Percentiles rank a stretch among this genome's conserved stretches.
Evolutionary conservation across 2,797 vertebrate species (phyloP).

Genomic region (Gephyroberyx darwinii): DNA sequence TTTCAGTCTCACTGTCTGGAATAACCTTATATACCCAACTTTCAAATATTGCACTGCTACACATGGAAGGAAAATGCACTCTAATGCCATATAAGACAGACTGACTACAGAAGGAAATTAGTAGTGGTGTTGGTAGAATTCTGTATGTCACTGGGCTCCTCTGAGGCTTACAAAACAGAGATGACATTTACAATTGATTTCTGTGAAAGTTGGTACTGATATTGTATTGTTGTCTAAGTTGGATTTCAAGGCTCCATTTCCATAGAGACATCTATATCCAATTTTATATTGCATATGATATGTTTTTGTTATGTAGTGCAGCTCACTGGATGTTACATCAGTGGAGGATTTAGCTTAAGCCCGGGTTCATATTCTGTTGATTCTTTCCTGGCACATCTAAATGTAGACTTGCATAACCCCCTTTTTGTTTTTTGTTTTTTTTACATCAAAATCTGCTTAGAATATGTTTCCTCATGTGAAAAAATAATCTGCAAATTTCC

Average conservation of each 20-base stretch:
- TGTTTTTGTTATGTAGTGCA: not conserved
- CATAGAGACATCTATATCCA: not conserved
- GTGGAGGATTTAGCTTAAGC: not conserved
- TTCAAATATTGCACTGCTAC: constrained; percentile 15
- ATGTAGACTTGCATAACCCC: not conserved
- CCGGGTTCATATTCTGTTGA: not conserved
- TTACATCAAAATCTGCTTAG: not conserved
- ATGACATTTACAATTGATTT: constrained; percentile 31
- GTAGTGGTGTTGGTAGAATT: constrained; percentile 5
- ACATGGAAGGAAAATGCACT: constrained; percentile 21
- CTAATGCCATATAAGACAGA: constrained; percentile 18
- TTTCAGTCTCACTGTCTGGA: constrained; percentile 11
- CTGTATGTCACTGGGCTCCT: constrained; percentile 24
- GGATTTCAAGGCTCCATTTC: not conserved
- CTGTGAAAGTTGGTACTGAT: constrained; percentile 23
- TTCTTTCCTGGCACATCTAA: not conserved
- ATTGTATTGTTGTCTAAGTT: not conserved
- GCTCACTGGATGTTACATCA: not conserved
- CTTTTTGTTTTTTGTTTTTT: no score
- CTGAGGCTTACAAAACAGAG: constrained; percentile 15
- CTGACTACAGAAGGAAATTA: constrained; percentile 14
- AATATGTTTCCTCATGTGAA: constrained; percentile 27
- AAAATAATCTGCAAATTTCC: constrained; percentile 14
- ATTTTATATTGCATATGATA: not conserved
- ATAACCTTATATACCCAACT: not conserved